These are phyloP conservation scores for Priapulus caudatus DNA, from an alignment of 2,888 invertebrate genomes.

Conservation along the genomic window DNA sequence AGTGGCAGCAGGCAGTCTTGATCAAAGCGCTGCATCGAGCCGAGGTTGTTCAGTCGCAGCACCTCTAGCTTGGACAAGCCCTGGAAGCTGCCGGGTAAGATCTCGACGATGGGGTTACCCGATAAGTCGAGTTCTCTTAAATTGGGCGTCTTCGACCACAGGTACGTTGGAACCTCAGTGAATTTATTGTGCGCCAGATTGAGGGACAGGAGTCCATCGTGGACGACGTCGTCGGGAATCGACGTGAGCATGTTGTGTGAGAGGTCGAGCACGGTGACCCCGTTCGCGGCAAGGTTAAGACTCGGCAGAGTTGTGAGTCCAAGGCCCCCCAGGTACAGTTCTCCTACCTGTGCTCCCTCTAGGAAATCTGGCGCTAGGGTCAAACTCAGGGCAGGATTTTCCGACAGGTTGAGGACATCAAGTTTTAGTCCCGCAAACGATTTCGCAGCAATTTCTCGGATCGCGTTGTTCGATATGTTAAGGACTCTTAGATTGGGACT, in stretches of 20 bases:
- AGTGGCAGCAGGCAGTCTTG: not conserved
- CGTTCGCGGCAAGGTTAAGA: not conserved
- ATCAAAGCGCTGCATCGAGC: not conserved
- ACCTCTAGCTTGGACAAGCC: not conserved
- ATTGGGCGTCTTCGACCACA: not conserved
- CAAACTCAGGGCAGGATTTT: not conserved
- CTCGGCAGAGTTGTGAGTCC: not conserved
- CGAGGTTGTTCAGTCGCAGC: not conserved
- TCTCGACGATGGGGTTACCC: not conserved
- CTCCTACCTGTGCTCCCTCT: not conserved
- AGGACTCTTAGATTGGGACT: not conserved
- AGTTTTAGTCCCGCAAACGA: not conserved
- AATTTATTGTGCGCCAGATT: not conserved
- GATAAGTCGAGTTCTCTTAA: slow-evolving; percentile 1
- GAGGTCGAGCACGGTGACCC: not conserved
- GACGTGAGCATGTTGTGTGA: not conserved
- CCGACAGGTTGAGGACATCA: not conserved
- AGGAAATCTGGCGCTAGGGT: not conserved
- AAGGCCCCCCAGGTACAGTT: not conserved
- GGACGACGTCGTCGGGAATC: not conserved
- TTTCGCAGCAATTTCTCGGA: not conserved
- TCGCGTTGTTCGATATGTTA: not conserved
- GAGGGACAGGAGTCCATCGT: not conserved
- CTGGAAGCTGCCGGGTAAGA: not conserved
- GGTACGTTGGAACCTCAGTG: not conserved